Conservation (phyloP, 2,113 vertebrate genomes). For the Trinectes maculatus region DNA sequence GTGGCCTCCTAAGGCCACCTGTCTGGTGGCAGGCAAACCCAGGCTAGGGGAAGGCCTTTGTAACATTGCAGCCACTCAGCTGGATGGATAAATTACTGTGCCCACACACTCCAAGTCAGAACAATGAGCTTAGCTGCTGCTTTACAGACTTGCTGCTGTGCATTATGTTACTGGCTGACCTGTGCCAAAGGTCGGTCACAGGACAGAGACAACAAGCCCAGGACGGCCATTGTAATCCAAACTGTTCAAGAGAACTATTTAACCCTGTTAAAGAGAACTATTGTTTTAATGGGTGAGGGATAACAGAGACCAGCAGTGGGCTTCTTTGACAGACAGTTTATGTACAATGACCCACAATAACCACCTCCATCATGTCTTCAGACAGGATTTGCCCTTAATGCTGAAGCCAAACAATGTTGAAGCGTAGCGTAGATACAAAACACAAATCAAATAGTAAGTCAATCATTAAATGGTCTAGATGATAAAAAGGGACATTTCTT, state of each 20-base stretch:
- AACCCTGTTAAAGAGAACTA: conserved; percentile 28
- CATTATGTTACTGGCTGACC: conserved; percentile 36
- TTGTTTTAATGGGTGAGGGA: conserved; percentile 33
- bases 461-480: neutral
- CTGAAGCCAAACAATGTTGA: no score
- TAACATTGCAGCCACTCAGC: conserved; percentile 26
- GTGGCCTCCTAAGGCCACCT: conserved; percentile 21
- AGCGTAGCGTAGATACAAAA: conserved; percentile 18
- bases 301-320: conserved; percentile 20
- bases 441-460: conserved; percentile 2
- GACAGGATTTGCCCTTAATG: no score
- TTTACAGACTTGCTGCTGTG: conserved; percentile 27
- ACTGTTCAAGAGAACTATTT: conserved; percentile 28
- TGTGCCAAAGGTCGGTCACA: conserved; percentile 26
- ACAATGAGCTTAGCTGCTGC: conserved; percentile 27
- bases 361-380: conserved; percentile 8
- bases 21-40: conserved; percentile 32
- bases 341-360: conserved; percentile 35
- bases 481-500: neutral
- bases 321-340: conserved; percentile 37
- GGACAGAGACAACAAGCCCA: conserved; percentile 26
- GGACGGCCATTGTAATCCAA: conserved; percentile 10
- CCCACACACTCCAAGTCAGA: conserved; percentile 37
- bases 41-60: conserved; percentile 29
- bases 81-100: conserved; percentile 38